A percentile compares a stretch with the other conserved stretches of the same genome.
Evolutionary conservation across 2,113 vertebrate species (phyloP).

Genomic region (Oxyura jamaicensis): DNA sequence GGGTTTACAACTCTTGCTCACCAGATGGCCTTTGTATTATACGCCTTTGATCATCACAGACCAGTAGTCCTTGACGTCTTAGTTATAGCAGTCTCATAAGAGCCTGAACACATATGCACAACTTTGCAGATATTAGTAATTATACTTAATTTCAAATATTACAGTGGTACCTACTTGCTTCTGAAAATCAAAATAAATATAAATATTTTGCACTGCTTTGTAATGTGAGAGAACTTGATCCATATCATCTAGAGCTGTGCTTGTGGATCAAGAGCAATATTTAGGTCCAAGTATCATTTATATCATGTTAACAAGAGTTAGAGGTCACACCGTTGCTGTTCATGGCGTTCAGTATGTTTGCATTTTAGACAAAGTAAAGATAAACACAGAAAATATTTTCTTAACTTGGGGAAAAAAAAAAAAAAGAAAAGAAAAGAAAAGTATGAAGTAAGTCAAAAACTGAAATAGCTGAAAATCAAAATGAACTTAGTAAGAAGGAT

Average conservation of each 20-base stretch:
- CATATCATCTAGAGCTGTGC: background rate
- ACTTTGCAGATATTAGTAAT: background rate
- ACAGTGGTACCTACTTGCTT: rapidly evolving
- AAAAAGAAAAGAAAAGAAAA: too few species aligned
- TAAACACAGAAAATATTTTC: background rate
- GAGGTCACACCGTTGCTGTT: background rate
- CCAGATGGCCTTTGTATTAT: background rate
- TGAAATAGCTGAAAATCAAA: background rate
- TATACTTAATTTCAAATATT: background rate
- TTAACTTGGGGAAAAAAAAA: background rate
- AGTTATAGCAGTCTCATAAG: background rate
- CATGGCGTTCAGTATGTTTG: background rate
- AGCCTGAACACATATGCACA: background rate
- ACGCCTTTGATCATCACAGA: background rate
- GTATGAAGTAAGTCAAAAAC: background rate
- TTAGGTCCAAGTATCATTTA: background rate
- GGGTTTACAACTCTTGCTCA: background rate
- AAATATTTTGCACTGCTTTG: background rate
- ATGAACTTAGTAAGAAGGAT: background rate
- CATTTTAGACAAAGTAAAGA: background rate
- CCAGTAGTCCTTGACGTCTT: background rate
- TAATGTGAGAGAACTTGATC: background rate
- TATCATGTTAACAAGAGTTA: background rate
- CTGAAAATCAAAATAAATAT: background rate
- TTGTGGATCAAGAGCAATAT: background rate